Evolutionary conservation across 2,797 vertebrate genomes (phyloP), one percentile per base, ranked within the genome.

Genomic region (Setipinna tenuifilis): DNA sequence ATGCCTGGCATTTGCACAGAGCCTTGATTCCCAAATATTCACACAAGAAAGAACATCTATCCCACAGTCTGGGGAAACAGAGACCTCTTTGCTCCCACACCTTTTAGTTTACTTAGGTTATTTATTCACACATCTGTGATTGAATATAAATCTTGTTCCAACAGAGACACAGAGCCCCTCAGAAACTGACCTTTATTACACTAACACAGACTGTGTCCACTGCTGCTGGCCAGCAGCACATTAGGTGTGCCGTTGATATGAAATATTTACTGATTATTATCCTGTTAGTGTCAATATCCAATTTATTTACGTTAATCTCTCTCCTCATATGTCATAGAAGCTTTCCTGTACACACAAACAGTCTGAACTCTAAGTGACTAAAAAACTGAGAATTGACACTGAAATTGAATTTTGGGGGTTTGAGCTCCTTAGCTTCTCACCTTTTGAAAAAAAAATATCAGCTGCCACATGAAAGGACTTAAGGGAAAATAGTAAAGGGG

Each of bases 401-500:
- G 12, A 31, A 71, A 71, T 31, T 71, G 28, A 71, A 71, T 71
- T 28, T 71, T 35, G 3, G 65, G 65, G 65, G 4, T 35, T 71
- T 31, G 28, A 2, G 16, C 28, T 31, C 65, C 31, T 80, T 14
- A 85, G 50, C 87, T 87, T 93, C 92, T 93, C 90, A 92, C 85
- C 87, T 71, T 85, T 86, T 89, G 11, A 19, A 16, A 17, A 68
- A 91, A 89, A 90, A 91, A 92, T 89, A 91, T 85, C 93, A 94
- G 93, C 92, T 92, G 92, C 89, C 89, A 83, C 81, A 85, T 25
- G 41, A 41, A 46, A 82, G 19, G 71, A 19, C 35, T 21, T 1
- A 78, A 41, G 19, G 35, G 28, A 41, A 6, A 75, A 5, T 0
- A 75, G 68, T 65, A 75, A 83, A 83, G 41, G 14, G 82, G 23